phyloP scores from a whole-genome alignment of 1,140 invertebrate genomes.

The Sarcophaga peregrina region DNA sequence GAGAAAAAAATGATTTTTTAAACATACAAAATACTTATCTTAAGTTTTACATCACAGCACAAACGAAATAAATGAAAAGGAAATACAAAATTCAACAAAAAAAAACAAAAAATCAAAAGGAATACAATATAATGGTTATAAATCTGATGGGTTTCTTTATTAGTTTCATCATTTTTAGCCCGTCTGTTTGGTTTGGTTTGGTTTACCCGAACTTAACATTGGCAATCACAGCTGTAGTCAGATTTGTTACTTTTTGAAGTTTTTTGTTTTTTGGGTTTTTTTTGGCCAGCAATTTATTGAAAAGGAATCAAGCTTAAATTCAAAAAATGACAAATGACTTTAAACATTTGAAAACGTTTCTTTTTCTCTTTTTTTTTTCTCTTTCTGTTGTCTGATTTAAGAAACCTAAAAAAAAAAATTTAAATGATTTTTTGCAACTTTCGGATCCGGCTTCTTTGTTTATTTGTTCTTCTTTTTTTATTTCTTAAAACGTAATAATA shows the following conservation, averaged over 20 bases:
- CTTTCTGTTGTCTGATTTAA: conserved; percentile 27
- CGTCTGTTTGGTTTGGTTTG: neutral
- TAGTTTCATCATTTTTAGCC: too few relatives aligned
- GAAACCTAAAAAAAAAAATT: neutral
- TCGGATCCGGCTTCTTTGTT: too few relatives aligned
- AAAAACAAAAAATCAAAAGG: conserved; percentile 11
- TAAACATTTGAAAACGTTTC: conserved; percentile 8
- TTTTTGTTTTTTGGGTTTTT: neutral
- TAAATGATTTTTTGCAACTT: neutral
- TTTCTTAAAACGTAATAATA: too few relatives aligned
- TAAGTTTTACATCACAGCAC: conserved; percentile 22
- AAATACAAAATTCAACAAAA: neutral
- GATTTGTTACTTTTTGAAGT: neutral
- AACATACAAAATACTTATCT: conserved; percentile 30
- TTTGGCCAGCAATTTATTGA: neutral
- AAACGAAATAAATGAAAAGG: neutral
- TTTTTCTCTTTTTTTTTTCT: too few relatives aligned
- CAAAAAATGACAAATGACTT: conserved; percentile 38
- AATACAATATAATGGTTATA: conserved; percentile 10
- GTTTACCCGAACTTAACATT: neutral
- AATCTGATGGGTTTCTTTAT: neutral
- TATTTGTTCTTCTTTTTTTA: too few relatives aligned
- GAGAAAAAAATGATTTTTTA: conserved; percentile 15
- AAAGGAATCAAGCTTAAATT: conserved; percentile 22
- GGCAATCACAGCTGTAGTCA: neutral